These are phyloP conservation scores for Myopa testacea DNA, from an alignment of 2,888 invertebrate species.

Conservation along the genomic window DNA sequence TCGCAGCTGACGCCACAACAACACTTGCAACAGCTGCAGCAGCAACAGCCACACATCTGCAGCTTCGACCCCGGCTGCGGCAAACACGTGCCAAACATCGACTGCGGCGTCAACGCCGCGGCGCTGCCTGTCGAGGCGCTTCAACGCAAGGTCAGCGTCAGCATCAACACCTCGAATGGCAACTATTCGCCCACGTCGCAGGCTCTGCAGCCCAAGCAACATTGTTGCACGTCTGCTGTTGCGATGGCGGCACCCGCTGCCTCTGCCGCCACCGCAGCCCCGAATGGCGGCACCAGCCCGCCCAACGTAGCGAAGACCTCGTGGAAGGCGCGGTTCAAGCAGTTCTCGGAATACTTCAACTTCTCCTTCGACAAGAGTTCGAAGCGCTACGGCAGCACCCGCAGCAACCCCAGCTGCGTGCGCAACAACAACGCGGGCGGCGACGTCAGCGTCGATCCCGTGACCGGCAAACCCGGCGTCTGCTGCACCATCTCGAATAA, in stretches of 20 bases:
- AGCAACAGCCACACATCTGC: constrained; percentile 35
- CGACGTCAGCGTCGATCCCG: constrained; percentile 47
- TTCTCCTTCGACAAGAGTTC: constrained; percentile 67
- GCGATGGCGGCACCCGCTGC: constrained; percentile 48
- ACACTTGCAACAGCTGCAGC: constrained; percentile 38
- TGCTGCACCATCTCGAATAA: constrained; percentile 67
- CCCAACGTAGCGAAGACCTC: constrained; percentile 50
- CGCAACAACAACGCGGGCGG: constrained; percentile 59
- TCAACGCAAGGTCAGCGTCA: constrained; percentile 7
- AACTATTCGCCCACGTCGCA: constrained; percentile 58
- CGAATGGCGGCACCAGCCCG: constrained; percentile 22
- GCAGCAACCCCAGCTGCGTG: constrained; percentile 63
- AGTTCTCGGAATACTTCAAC: constrained; percentile 67
- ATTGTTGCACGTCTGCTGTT: constrained; percentile 50
- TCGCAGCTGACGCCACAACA: constrained; percentile 31
- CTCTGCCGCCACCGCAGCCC: constrained; percentile 32
- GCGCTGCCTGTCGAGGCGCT: constrained; percentile 9
- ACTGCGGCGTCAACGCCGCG: constrained; percentile 26
- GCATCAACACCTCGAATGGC: constrained; percentile 55
- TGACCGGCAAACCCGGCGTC: constrained; percentile 49
- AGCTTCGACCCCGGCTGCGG: constrained; percentile 35
- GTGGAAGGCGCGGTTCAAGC: constrained; percentile 67
- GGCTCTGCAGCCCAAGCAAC: constrained; percentile 42
- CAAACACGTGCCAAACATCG: constrained; percentile 35
- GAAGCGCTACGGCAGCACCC: constrained; percentile 65